A percentile compares a stretch with the other conserved stretches of the same genome.
phyloP scores from a whole-genome alignment of 2,797 vertebrate genomes.

The Botia kubotai region DNA sequence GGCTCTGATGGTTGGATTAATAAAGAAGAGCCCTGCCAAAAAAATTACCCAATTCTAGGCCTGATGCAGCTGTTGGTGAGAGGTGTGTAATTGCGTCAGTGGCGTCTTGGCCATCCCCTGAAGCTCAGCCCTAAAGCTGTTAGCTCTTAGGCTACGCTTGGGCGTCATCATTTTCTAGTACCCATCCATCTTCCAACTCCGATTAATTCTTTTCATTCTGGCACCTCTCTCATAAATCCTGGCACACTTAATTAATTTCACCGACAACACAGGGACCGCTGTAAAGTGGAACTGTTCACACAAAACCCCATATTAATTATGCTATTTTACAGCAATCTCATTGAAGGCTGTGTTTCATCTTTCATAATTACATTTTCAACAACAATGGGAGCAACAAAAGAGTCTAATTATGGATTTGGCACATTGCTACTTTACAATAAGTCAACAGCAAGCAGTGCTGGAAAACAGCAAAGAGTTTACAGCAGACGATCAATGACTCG shows the following conservation, averaged over 20 bases:
- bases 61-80: constrained; percentile 79
- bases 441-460: constrained; percentile 72
- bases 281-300: constrained; percentile 99
- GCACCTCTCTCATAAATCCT: constrained; percentile 99
- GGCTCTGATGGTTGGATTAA: constrained; percentile 58
- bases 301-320: constrained; percentile 99
- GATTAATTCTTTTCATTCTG: constrained; percentile 98
- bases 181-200: constrained; percentile 97
- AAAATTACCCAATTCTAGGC: constrained; percentile 69
- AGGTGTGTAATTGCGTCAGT: constrained; percentile 82
- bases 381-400: constrained; percentile 85
- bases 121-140: constrained; percentile 87
- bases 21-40: constrained; percentile 65
- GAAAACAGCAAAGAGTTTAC: constrained; percentile 40
- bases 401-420: constrained; percentile 94
- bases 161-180: constrained; percentile 96
- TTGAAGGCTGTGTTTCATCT: constrained; percentile 99
- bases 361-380: constrained; percentile 99
- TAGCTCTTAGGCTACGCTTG: constrained; percentile 89
- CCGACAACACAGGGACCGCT: constrained; percentile 91
- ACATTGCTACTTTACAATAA: constrained; percentile 74
- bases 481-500: constrained; percentile 65
- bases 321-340: constrained; percentile 99
- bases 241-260: constrained; percentile 99
- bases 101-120: constrained; percentile 56